Evolutionary conservation across 2,113 vertebrate species (phyloP), one percentile per base, ranked within the genome.

Genomic region (Cinclus mexicanus): DNA sequence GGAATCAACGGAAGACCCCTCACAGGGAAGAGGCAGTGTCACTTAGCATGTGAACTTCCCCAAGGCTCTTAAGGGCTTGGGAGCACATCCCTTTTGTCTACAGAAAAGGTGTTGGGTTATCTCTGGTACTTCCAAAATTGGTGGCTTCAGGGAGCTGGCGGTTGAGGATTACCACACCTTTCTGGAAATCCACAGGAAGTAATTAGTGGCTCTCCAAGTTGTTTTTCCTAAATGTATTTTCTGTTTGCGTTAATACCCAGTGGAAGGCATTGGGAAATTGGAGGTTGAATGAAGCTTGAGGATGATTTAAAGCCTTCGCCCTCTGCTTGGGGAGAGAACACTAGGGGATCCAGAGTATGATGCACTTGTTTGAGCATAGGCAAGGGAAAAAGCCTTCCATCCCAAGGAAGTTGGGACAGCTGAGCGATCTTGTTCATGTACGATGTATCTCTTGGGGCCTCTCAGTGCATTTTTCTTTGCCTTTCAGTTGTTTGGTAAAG

Each of bases 381-480:
- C 8, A 37, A 39, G 37, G 39, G 47, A n/a, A 47, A 52, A 82
- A 77, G 47, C 26, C 33, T 82, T 86, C 16, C 55, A 16, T 22
- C 16, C n/a, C 3, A 23, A 41, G 25, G 21, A 37, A 18, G 12
- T 72, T 42, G 33, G 52, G 37, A 33, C 52, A 68, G 1, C 12
- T n/a, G 29, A 42, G 47, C 0, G 0, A 63, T 13, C 17, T 50
- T 44, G 10, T 61, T 56, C 9, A 6, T 31, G 4, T 42, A 4
- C 29, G 9, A 17, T 37, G 6, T 20, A 11, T 53, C 33, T 89
- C n/a, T n/a, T 8, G 10, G 1, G 23, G 49, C 29, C 25, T 42
- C 17, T 29, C 3, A 33, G 60, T 31, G 28, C 9, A 18, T 37
- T 12, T 52, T 46, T 11, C 61, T n/a, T 83, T 92, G 81, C 26